Base-by-base conservation (phyloP, 1,140 invertebrate species). In the Ooceraea biroi region DNA sequence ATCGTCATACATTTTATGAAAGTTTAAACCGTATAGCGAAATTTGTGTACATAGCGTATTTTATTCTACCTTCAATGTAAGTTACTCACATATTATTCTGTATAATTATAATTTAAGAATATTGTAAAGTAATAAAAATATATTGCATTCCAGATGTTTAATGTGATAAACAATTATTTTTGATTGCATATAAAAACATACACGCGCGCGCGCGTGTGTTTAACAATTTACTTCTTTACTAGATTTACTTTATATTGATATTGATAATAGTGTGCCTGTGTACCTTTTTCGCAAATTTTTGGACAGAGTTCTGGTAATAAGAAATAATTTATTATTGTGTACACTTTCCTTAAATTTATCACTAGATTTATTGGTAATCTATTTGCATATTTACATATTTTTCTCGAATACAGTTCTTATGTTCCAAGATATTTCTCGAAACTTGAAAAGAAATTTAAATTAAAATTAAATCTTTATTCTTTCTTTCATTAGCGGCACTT, bases 21-120 rank as follows among this genome's bases (percentile, higher is more conserved):
- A 89, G 25, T 83, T 66, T 84, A 84, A 84, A 68, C 72, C 71
- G 25, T 44, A 17, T 65, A 84, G 68, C 60, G 68, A 27, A 74
- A 74, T 66, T 25, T 74, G 61, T 92, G 89, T 92, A 92, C 77
- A 93, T 91, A 92, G 87, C 92, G 86, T 92, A 93, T 90, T 86
- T 91, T 91, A 87, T 87, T 88, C 73, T 87, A 87, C 83, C 65
- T 83, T 46, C 66, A 84, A 77, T 91, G 74, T 85, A 85, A 83
- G 30, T 80, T 55, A 61, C 83, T 88, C 73, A 76, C 52, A 78
- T 92, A 86, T 91, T 92, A 89, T 74, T 82, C 12, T 48, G 83
- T 77, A 77, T 82, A 88, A 89, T 86, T 91, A 86, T 83, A 66
- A 90, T 90, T 83, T 82, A 71, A 86, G 66, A 82, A 72, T 88